These are phyloP conservation scores for Sebastes vulpes DNA, from an alignment of 2,797 vertebrate genomes.

Conservation along the genomic window DNA sequence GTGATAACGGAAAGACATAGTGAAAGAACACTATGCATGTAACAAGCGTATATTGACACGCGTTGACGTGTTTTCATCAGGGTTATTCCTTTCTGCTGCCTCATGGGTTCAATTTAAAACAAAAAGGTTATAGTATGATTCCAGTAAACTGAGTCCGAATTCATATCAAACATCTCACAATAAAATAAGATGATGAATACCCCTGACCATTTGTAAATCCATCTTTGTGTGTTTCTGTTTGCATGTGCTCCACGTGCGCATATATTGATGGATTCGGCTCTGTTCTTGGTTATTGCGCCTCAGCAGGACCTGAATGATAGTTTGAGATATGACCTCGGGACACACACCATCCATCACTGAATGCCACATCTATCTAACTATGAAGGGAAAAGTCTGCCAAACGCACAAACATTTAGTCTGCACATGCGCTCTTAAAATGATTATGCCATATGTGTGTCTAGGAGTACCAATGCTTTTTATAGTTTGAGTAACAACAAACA, in stretches of 20 bases:
- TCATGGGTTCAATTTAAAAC: not conserved
- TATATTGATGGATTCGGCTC: slow-evolving; percentile 32
- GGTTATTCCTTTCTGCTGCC: not conserved
- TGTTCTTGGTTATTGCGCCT: slow-evolving; percentile 11
- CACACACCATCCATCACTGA: slow-evolving; percentile 46
- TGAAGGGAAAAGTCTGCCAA: not conserved
- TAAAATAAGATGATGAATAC: slow-evolving; percentile 4
- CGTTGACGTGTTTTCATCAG: not conserved
- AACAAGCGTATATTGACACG: too few species aligned
- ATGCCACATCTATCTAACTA: slow-evolving; percentile 22
- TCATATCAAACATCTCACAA: slow-evolving; percentile 1
- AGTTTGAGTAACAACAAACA: not conserved
- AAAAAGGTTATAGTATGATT: not conserved
- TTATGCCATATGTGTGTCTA: not conserved
- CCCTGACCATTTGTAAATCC: not conserved
- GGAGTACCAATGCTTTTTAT: not conserved
- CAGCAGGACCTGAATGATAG: slow-evolving; percentile 34
- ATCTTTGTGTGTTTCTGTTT: not conserved
- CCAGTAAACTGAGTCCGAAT: not conserved
- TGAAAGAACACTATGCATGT: too few species aligned
- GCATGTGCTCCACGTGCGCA: not conserved
- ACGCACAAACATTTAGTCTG: not conserved
- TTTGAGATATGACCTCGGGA: slow-evolving; percentile 44
- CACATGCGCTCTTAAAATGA: not conserved
- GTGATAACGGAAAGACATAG: too few species aligned